These are phyloP conservation scores for Hypena proboscidalis DNA, from an alignment of 2,888 invertebrate genomes.

Conservation along the genomic window DNA sequence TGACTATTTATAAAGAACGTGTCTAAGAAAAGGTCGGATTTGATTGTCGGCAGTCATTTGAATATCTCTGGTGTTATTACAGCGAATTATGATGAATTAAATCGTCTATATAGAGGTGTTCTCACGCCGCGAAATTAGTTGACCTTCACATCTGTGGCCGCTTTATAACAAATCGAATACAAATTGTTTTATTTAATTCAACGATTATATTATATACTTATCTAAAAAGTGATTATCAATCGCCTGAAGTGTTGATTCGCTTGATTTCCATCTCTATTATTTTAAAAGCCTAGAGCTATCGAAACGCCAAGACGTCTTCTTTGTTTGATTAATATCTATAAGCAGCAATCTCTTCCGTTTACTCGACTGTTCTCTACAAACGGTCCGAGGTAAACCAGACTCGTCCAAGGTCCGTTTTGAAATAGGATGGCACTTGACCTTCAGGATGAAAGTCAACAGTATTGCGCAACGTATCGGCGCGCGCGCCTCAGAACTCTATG, in stretches of 20 bases:
- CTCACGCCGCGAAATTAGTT: conserved; percentile 78
- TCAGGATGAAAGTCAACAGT: conserved; percentile 85
- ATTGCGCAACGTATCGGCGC: conserved; percentile 78
- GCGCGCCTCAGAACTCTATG: conserved; percentile 74
- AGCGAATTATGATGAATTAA: conserved; percentile 82
- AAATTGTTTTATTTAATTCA: conserved; percentile 46
- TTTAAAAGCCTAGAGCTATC: conserved; percentile 48
- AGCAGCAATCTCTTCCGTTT: conserved; percentile 76
- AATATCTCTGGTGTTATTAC: conserved; percentile 81
- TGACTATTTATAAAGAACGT: conserved; percentile 84
- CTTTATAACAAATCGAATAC: conserved; percentile 57
- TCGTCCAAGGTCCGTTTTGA: conserved; percentile 81
- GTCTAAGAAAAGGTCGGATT: conserved; percentile 83
- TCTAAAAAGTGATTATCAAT: conserved; percentile 45
- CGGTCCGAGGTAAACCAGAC: conserved; percentile 79
- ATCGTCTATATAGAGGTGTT: conserved; percentile 75
- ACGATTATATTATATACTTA: conserved; percentile 46
- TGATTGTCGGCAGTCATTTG: conserved; percentile 83
- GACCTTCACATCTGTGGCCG: conserved; percentile 72
- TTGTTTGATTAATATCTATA: conserved; percentile 72
- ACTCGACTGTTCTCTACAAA: conserved; percentile 64
- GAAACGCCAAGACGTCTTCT: conserved; percentile 54
- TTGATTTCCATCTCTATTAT: conserved; percentile 46
- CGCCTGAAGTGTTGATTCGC: conserved; percentile 41
- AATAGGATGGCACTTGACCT: conserved; percentile 85